Evolutionary conservation across 2,888 invertebrate species (phyloP).

Genomic region (Athalia rosae): DNA sequence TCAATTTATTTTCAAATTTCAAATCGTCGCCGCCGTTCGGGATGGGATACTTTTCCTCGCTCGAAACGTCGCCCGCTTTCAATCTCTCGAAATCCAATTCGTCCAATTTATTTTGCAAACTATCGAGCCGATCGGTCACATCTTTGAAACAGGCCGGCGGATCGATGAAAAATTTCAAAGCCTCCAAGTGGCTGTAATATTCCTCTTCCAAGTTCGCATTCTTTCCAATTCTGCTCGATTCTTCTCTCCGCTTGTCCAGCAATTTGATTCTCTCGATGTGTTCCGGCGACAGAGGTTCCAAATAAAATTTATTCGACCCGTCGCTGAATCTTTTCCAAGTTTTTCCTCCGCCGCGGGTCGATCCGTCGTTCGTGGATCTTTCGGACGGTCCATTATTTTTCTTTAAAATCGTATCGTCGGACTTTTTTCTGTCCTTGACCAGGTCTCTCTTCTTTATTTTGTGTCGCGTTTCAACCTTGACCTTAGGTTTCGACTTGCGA

Average conservation of each 20-base stretch:
- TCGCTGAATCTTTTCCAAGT: constrained; percentile 28
- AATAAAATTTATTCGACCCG: constrained; percentile 44
- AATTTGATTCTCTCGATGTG: constrained; percentile 12
- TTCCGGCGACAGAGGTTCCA: constrained; percentile 42
- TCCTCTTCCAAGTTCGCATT: constrained; percentile 54
- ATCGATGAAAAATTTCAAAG: constrained; percentile 62
- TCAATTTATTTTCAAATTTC: constrained; percentile 62
- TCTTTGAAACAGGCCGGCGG: constrained; percentile 61
- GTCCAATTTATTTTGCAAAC: neutral
- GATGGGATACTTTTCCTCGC: neutral
- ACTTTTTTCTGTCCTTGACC: constrained; percentile 43
- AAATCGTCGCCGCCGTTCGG: constrained; percentile 55
- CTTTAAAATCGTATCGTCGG: constrained; percentile 27
- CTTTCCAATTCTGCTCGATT: neutral
- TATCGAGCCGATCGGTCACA: neutral
- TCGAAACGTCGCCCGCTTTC: constrained; percentile 14
- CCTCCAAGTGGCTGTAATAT: constrained; percentile 63
- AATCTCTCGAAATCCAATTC: neutral
- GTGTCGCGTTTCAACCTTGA: constrained; percentile 52
- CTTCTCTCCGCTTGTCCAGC: constrained; percentile 46
- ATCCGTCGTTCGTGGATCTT: constrained; percentile 17
- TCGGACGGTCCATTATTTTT: constrained; percentile 46
- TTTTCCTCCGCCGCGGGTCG: constrained; percentile 13
- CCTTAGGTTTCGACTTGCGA: constrained; percentile 48
- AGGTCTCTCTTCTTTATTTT: constrained; percentile 55